Percentiles rank a stretch among this genome's conserved stretches.
Conservation (phyloP, 2,888 invertebrate species). For the Exocentrus adspersus region DNA sequence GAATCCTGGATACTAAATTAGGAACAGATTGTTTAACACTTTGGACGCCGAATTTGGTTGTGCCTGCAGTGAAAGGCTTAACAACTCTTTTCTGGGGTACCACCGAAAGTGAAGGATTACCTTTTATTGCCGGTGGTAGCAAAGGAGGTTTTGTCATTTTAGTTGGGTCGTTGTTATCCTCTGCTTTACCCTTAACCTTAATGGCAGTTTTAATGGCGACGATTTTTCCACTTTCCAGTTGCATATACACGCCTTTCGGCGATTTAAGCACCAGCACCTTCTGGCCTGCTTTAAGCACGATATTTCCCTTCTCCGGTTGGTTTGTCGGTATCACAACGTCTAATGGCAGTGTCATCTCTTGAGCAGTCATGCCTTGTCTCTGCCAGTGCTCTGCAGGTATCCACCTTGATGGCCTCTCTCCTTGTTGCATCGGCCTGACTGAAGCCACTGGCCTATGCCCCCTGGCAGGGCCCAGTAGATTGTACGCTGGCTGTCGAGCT, state of each 20-base stretch:
- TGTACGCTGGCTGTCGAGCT: constrained; percentile 57
- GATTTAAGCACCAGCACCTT: constrained; percentile 95
- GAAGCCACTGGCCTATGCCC: constrained; percentile 67
- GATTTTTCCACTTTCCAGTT: constrained; percentile 92
- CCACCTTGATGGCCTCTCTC: constrained; percentile 67
- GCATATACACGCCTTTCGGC: constrained; percentile 95
- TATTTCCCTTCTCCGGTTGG: constrained; percentile 88
- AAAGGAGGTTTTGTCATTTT: constrained; percentile 53
- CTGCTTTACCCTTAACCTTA: constrained; percentile 70
- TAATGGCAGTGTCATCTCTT: constrained; percentile 87
- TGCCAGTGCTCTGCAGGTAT: constrained; percentile 93
- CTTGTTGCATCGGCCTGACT: constrained; percentile 82
- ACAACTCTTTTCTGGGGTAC: constrained; percentile 64
- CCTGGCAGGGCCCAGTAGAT: constrained; percentile 48
- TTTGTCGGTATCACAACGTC: constrained; percentile 94
- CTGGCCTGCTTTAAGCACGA: constrained; percentile 92
- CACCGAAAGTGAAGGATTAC: constrained; percentile 71
- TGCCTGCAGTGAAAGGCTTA: constrained; percentile 54
- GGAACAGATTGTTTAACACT: constrained; percentile 60
- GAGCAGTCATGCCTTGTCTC: constrained; percentile 85
- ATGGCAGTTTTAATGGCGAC: constrained; percentile 88
- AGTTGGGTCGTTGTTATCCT: constrained; percentile 61
- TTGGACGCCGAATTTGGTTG: constrained; percentile 58
- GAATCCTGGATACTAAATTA: constrained; percentile 58
- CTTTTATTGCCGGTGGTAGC: constrained; percentile 64